Evolutionary conservation across 2,888 invertebrate species (phyloP), one percentile per base, ranked within the genome.

Genomic region (Agonopterix subpropinquella): DNA sequence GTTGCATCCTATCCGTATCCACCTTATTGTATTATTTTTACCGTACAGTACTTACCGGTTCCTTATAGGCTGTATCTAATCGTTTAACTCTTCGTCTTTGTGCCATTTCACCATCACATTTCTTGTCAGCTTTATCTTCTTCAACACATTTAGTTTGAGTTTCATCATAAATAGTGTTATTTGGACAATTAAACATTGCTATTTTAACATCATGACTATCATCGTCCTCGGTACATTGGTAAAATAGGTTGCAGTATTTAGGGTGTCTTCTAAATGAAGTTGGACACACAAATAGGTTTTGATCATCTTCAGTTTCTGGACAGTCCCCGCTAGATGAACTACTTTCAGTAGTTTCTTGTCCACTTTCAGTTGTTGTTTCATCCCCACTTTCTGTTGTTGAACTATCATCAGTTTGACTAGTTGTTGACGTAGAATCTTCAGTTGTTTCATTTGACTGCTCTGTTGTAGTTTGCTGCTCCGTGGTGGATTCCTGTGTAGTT

Each of bases 191-290:
- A 59, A 96, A 91, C 8, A 92, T 90, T 1, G 94, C 89, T 53
- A 95, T 89, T 69, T 93, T 95, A n/a, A 93, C 80, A 57, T 95
- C 93, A 67, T 92, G 91, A 44, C 82, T 91, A 35, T 91, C 89
- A 7, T 90, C 83, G 50, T 90, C 90, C 59, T 90, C 91, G 11
- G 92, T 93, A 64, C 96, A 96, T 74, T 96, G 96, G 70, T 96
- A 96, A 82, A 96, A 95, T 61, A 94, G 77, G 65, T 94, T 94
- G 64, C 96, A 96, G 67, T 93, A 92, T 70, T 93, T 94, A 0
- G 96, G 95, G 89, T 96, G 95, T 56, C 95, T 89, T 66, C 90
- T 91, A 78, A 96, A 96, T 39, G 95, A 95, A 5, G 95, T 94
- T 8, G 96, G 96, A 68, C 96, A 96, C 1, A 95, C 91, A 50